These are phyloP conservation scores for Edolisoma coerulescens DNA, from an alignment of 2,113 vertebrate genomes.

Conservation along the genomic window DNA sequence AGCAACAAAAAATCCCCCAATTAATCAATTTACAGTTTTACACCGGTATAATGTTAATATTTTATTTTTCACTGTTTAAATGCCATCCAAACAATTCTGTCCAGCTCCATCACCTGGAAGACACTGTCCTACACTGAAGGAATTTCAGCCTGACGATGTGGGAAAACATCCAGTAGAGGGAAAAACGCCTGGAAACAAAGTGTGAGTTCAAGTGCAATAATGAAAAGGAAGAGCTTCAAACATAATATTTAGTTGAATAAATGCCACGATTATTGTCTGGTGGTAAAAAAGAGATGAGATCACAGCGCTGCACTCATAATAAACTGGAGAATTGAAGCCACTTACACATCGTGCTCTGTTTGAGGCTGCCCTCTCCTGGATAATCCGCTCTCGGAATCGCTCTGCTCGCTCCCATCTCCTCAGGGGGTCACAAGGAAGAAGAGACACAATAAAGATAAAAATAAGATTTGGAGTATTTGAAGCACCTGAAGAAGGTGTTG, in stretches of 20 bases:
- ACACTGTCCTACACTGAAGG: neutral
- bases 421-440: neutral
- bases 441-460: neutral
- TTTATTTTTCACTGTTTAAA: neutral
- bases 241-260: neutral
- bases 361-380: constrained; percentile 55
- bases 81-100: neutral
- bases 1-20: neutral
- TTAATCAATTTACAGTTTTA: neutral
- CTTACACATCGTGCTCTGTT: constrained; percentile 61
- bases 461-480: neutral
- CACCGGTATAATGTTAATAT: neutral
- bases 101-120: neutral
- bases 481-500: neutral
- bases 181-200: neutral
- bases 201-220: neutral
- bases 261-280: neutral
- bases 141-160: neutral
- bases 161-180: neutral
- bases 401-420: neutral
- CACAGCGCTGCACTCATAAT: accelerated
- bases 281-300: neutral
- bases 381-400: neutral
- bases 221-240: neutral
- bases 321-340: accelerated